Evolutionary conservation across 2,888 invertebrate genomes (phyloP), one percentile per base, ranked within the genome.

Genomic region (Eulithis prunata): DNA sequence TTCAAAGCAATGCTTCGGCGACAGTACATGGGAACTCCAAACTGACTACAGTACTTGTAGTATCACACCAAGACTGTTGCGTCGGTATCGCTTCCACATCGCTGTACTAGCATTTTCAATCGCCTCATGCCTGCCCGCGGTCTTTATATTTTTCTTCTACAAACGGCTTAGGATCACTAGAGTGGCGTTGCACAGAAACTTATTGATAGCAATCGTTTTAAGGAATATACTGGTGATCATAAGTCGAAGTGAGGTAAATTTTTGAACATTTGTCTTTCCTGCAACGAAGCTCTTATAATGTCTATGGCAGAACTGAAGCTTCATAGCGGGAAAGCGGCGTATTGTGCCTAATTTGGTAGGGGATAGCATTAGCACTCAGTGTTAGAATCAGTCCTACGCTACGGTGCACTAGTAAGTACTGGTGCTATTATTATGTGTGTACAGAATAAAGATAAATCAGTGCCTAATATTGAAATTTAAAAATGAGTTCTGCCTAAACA

Each of bases 21-120:
- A 95, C 73, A 92, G 89, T 0, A 90, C 90, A 0, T 96, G 96
- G 96, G 93, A 94, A 58, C 79, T 89, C 0, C 86, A 90, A 64
- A 95, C 95, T 0, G 93, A 95, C 75, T 95, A 95, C 80, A 82
- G 81, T 38, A 84, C 90, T 0, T 96, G 95, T 82, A 93, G 94
- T 63, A 86, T 95, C 53, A 89, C 94, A 0, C 88, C 94, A 0
- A 87, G 94, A 0, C 87, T 94, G 11, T 78, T 93, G 47, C 79
- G 83, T 1, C 88, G 95, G 4, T 94, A 94, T 70, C 84, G 86
- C 13, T 95, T 92, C 82, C 94, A 95, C 79, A 91, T 95, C 54
- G 86, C 84, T 0, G 85, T 94, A 56, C 80, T 95, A 5, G 78
- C 90, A 0, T 78, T 94, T 62, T 94, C 95, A 10, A 89, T 93